Percentiles rank a stretch among this genome's conserved stretches.
Evolutionary conservation across 1,140 invertebrate species (phyloP).

Genomic region (Psilanteris sp.): DNA sequence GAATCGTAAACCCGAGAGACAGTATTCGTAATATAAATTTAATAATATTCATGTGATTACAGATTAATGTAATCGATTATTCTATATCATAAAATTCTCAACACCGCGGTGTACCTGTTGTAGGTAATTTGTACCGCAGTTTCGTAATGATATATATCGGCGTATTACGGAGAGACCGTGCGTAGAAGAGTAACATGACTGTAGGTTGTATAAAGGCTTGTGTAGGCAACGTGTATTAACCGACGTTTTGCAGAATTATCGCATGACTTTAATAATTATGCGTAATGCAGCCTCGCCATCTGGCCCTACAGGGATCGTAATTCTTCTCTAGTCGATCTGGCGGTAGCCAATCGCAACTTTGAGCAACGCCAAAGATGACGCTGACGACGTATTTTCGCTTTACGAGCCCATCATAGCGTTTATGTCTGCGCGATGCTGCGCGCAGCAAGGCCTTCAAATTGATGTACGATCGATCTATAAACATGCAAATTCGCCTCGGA

Average conservation of each 20-base stretch:
- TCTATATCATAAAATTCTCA: constrained; percentile 34
- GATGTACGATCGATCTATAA: constrained; percentile 48
- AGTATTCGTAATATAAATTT: constrained; percentile 11
- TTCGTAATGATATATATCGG: constrained; percentile 59
- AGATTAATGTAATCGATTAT: constrained; percentile 40
- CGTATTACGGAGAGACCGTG: constrained; percentile 21
- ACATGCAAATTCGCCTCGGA: constrained; percentile 33
- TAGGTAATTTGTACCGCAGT: constrained; percentile 49
- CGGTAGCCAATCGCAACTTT: constrained; percentile 40
- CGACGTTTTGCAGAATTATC: constrained; percentile 62
- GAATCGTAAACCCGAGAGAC: too few relatives aligned
- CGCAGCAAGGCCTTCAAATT: constrained; percentile 30
- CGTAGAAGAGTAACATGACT: constrained; percentile 31
- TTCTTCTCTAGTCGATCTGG: constrained; percentile 49
- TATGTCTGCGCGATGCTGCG: constrained; percentile 18
- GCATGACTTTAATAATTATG: constrained; percentile 62
- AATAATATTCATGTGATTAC: constrained; percentile 1
- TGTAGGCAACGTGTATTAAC: constrained; percentile 46
- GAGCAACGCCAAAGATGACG: constrained; percentile 38
- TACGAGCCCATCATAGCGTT: constrained; percentile 41
- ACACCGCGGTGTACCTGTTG: constrained; percentile 3
- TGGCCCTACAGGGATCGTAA: constrained; percentile 62
- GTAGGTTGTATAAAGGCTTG: constrained; percentile 20
- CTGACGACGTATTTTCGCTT: constrained; percentile 53
- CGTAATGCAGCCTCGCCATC: constrained; percentile 57